A percentile compares a stretch with the other conserved stretches of the same genome.
Conservation (phyloP, 2,888 invertebrate species). For the Pteria penguin region DNA sequence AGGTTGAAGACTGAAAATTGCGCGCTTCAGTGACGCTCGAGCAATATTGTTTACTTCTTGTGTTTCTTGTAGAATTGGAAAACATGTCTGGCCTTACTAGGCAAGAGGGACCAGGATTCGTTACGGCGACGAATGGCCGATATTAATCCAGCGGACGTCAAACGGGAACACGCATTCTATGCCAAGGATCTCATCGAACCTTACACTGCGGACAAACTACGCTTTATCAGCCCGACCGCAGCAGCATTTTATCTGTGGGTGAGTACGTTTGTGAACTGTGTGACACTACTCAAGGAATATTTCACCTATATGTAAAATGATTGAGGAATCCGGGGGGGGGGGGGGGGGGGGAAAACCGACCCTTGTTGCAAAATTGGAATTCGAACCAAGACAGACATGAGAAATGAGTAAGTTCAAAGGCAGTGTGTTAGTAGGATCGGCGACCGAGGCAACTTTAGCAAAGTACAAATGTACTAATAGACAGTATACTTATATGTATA, state of each 20-base stretch:
- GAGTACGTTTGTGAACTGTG: too few species aligned
- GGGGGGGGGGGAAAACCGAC: too few species aligned
- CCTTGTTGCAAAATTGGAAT: too few species aligned
- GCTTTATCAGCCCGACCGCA: slow-evolving; percentile 74
- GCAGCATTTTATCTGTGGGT: slow-evolving; percentile 77
- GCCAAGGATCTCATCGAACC: slow-evolving; percentile 62
- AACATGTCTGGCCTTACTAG: slow-evolving; percentile 67
- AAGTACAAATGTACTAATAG: too few species aligned
- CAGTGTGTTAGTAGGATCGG: too few species aligned
- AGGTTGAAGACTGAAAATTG: neutral
- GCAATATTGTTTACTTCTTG: neutral
- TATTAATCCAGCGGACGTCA: slow-evolving; percentile 63
- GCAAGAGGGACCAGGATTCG: slow-evolving; percentile 73
- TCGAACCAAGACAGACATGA: too few species aligned
- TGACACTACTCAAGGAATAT: too few species aligned
- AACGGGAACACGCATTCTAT: slow-evolving; percentile 48
- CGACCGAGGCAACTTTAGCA: too few species aligned
- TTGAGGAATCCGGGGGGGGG: too few species aligned
- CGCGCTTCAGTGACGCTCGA: neutral
- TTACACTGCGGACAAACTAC: slow-evolving; percentile 66
- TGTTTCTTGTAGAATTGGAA: slow-evolving; percentile 60
- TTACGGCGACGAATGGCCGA: slow-evolving; percentile 70
- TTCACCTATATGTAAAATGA: too few species aligned
- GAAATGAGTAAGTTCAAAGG: too few species aligned
- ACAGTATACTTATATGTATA: too few species aligned